Evolutionary conservation across 1,140 invertebrate genomes (phyloP), one percentile per base, ranked within the genome.

Genomic region (Zelostemma sp.): DNA sequence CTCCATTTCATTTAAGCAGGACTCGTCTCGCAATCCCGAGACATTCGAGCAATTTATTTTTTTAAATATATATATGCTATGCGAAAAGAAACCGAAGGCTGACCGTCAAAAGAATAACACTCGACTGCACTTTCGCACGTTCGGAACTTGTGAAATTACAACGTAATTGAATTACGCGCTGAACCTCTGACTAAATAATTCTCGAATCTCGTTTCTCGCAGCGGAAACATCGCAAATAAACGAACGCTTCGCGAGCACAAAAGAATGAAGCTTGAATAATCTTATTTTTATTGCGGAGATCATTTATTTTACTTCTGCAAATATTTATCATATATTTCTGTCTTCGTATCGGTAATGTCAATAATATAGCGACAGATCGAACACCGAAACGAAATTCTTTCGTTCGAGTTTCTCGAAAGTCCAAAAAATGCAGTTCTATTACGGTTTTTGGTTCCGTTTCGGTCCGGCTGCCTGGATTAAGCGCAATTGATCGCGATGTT

Each of bases 1-100:
- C 17, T 57, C 12, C 41, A 48, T 50, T 60, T 41, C 57, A 45
- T 60, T 60, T 49, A 60, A 49, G 38, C 57, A 60, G 57, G 35
- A n/a, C n/a, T 40, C 57, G 28, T 60, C 40, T 15, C 40, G 47
- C 21, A 12, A 54, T 21, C 38, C 28, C 47, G 57, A 21, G 28
- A 59, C 46, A 48, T 38, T 49, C 57, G 48, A 14, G 56, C 28
- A 50, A 60, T 50, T 60, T 50, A 60, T 33, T 60, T 49, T 60
- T 50, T 18, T n/a, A 60, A 60, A 60, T 43, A n/a, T n/a, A n/a
- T n/a, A n/a, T n/a, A 41, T 43, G 51, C 17, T 43, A 53, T 11
- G 19, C 35, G 50, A 41, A 40, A 53, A 18, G n/a, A 19, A 41
- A 40, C 16, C 19, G 50, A 40, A 19, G 15, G 50, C 17, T 6